Evolutionary conservation across 2,888 invertebrate genomes (phyloP).

Genomic region (Maniola hyperantus): DNA sequence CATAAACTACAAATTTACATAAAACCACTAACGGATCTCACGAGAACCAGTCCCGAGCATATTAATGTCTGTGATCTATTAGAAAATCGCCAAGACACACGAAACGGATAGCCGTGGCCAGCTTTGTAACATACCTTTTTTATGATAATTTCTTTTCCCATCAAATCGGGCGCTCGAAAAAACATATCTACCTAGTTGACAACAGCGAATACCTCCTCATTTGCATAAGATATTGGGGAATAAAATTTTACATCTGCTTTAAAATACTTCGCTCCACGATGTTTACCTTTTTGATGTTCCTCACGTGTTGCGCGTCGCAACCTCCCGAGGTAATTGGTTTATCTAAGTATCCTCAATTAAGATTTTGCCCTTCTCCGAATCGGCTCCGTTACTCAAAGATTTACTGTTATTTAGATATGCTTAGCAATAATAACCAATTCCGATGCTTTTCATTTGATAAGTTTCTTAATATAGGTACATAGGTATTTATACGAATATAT

Average conservation of each 20-base stretch:
- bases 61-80: conserved; percentile 80
- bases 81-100: conserved; percentile 72
- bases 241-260: conserved; percentile 47
- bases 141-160: conserved; percentile 66
- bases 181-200: conserved; percentile 45
- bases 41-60: conserved; percentile 73
- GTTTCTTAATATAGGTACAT: not conserved
- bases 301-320: conserved; percentile 10
- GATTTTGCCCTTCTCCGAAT: conserved; percentile 5
- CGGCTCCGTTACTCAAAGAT: not conserved
- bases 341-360: conserved; percentile 12
- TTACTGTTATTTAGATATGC: not conserved
- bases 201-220: conserved; percentile 51
- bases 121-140: conserved; percentile 60
- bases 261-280: conserved; percentile 30
- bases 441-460: not conserved
- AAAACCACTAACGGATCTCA: conserved; percentile 81
- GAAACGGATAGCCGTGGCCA: conserved; percentile 57
- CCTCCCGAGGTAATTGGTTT: conserved; percentile 9
- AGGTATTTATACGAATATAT: too few relatives aligned
- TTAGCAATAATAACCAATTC: not conserved
- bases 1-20: conserved; percentile 79
- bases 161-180: conserved; percentile 51
- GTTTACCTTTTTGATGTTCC: conserved; percentile 17
- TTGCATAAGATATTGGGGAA: conserved; percentile 55